A percentile compares a stretch with the other conserved stretches of the same genome.
Evolutionary conservation across 2,888 invertebrate species (phyloP).

Genomic region (Cosmorhoe ocellata): DNA sequence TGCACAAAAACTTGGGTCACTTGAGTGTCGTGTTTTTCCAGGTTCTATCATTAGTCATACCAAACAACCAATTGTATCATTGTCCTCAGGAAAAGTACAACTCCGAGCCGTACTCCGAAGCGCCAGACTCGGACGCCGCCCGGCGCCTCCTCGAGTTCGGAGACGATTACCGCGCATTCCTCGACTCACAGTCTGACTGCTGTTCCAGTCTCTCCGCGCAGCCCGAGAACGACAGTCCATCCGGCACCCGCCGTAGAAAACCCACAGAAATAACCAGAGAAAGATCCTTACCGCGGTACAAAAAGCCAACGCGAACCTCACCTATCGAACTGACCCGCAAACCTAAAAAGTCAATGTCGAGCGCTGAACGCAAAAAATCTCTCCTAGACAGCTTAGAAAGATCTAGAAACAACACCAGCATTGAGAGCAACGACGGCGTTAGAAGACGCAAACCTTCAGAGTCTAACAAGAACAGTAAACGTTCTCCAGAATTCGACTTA

Average conservation of each 20-base stretch:
- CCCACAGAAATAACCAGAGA: conserved; percentile 68
- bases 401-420: conserved; percentile 74
- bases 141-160: conserved; percentile 92
- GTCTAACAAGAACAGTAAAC: conserved; percentile 67
- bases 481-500: conserved; percentile 74
- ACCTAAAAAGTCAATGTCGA: conserved; percentile 78
- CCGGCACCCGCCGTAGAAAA: conserved; percentile 60
- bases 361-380: conserved; percentile 75
- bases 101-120: conserved; percentile 94
- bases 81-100: conserved; percentile 91
- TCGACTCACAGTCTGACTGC: conserved; percentile 95
- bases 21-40: too few species aligned
- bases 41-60: too few species aligned
- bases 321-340: conserved; percentile 68
- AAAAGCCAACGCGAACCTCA: conserved; percentile 63
- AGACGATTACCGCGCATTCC: conserved; percentile 94
- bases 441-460: conserved; percentile 69
- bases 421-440: conserved; percentile 71
- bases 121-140: conserved; percentile 92
- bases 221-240: conserved; percentile 71
- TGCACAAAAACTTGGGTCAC: too few species aligned
- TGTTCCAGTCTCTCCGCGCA: conserved; percentile 90
- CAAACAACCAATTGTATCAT: not conserved
- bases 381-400: conserved; percentile 75
- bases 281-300: conserved; percentile 63